phyloP scores from a whole-genome alignment of 2,113 vertebrate genomes.

The Cyphomyrus plagiostoma region DNA sequence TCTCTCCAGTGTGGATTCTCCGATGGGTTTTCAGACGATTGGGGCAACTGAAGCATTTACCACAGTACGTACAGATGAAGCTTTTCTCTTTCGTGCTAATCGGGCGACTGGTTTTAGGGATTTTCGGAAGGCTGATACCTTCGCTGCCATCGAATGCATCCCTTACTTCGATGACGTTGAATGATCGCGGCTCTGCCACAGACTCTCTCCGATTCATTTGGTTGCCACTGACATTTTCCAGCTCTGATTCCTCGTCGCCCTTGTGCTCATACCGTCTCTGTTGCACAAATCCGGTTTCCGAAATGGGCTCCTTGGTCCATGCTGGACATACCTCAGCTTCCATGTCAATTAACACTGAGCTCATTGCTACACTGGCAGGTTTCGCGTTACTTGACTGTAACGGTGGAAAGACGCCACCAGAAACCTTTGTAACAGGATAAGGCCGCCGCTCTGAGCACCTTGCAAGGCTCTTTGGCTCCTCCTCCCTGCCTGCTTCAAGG shows the following conservation, averaged over 20 bases:
- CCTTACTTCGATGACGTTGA: background rate
- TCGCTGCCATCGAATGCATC: conserved; percentile 12
- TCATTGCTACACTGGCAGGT: background rate
- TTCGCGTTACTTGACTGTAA: background rate
- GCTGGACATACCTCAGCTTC: background rate
- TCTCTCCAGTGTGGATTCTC: conserved; percentile 58
- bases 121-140: conserved; percentile 10
- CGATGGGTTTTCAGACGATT: conserved; percentile 58
- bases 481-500: background rate
- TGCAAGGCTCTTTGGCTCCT: background rate
- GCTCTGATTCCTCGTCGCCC: background rate
- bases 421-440: background rate
- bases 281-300: background rate
- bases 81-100: background rate
- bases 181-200: background rate
- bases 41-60: conserved; percentile 52
- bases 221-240: background rate
- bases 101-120: background rate
- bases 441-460: background rate
- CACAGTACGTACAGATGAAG: conserved; percentile 46
- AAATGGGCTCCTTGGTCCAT: background rate
- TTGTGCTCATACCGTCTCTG: background rate
- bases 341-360: background rate
- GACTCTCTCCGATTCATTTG: background rate
- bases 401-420: background rate